phyloP scores from a whole-genome alignment of 2,113 vertebrate genomes.

The Ameiurus melas region DNA sequence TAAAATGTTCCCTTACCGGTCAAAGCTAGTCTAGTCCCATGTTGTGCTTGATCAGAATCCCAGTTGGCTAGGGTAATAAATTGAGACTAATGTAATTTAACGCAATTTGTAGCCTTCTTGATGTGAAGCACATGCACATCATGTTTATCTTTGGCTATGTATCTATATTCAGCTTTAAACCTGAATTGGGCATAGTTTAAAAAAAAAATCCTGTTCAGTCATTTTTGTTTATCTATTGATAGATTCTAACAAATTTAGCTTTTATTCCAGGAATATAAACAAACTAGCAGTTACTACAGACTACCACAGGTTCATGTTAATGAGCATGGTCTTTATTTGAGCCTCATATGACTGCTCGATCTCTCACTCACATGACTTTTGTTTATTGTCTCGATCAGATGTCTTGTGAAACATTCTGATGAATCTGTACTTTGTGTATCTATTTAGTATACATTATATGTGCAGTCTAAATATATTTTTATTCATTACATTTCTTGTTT shows the following conservation, averaged over 20 bases:
- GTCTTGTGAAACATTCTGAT: neutral
- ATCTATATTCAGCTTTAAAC: neutral
- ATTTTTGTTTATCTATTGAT: neutral
- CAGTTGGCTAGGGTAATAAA: neutral
- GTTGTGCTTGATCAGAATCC: neutral
- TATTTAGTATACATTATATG: neutral
- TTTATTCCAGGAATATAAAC: neutral
- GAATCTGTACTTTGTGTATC: neutral
- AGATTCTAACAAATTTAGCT: neutral
- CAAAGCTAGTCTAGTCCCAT: neutral
- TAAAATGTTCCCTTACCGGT: neutral
- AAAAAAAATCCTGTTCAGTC: neutral
- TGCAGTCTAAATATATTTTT: neutral
- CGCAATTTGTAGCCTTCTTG: neutral
- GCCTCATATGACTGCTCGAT: neutral
- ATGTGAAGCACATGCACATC: neutral
- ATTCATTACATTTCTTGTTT: too few species aligned
- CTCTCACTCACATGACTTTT: neutral
- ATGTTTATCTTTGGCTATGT: neutral
- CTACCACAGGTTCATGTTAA: neutral
- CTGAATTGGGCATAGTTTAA: neutral
- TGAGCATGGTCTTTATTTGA: neutral
- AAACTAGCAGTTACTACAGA: neutral
- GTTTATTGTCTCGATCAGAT: neutral
- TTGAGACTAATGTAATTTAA: neutral